Evolutionary conservation across 2,797 vertebrate genomes (phyloP), one percentile per base, ranked within the genome.

Genomic region (Tapirus indicus): DNA sequence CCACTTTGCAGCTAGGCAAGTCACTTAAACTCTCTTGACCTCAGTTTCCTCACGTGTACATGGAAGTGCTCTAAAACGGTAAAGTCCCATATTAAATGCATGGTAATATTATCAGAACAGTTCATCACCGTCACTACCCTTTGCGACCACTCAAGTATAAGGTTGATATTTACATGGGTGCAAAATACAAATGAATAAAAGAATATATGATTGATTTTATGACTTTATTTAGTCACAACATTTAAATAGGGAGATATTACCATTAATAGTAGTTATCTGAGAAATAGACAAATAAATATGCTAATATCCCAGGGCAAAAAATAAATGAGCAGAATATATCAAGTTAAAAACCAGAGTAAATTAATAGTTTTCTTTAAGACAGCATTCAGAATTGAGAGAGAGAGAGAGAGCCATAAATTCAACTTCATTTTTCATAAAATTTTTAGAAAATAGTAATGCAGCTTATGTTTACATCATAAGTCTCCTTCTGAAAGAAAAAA

Each of bases 121-220:
- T 75, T 83, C 49, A 79, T 85, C 94, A 79, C 29, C n/a, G 60
- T 60, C 72, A 25, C 25, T 11, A 88, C 38, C 49, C 47, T 38
- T 74, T 21, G 60, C 41, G 47, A 27, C 13, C 60, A 86, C 38
- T 88, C 12, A 69, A 47, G 44, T 52, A 56, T 68, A 80, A 91
- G 69, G 62, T 3, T 91, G 72, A 71, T 27, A 91, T 93, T 58
- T 88, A 68, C 38, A 78, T 83, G 54, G 18, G n/a, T 92, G 20
- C 38, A 93, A 86, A 93, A 82, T 18, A 85, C 21, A 88, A 87
- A 66, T 62, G 38, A 96, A 62, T 88, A 82, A 86, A 97, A 95
- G 66, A 97, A 97, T 82, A 66, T 14, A 29, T 83, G n/a, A 84
- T 62, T 72, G n/a, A 88, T 89, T 94, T 68, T 84, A 62, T 80